phyloP scores from a whole-genome alignment of 2,113 vertebrate species.

The Epinephelus moara region DNA sequence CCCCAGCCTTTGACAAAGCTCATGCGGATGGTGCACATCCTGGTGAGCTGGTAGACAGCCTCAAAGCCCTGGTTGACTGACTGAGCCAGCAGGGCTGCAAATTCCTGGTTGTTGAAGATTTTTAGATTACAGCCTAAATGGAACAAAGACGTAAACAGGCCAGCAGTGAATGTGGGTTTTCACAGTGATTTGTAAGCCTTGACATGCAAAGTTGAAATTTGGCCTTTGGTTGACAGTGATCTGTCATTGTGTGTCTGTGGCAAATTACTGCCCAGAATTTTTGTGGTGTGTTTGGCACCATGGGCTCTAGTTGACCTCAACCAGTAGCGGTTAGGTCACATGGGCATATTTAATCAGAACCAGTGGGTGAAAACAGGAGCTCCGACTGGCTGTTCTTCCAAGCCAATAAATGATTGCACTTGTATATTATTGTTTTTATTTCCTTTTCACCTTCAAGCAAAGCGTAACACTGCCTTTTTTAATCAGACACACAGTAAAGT shows the following conservation, averaged over 20 bases:
- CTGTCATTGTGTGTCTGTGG: not conserved
- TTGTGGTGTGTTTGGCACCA: not conserved
- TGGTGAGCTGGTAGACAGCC: slow-evolving; percentile 97
- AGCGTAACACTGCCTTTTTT: not conserved
- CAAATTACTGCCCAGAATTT: not conserved
- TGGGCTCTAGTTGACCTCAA: not conserved
- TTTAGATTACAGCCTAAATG: slow-evolving; percentile 95
- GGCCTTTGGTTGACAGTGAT: not conserved
- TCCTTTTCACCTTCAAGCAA: not conserved
- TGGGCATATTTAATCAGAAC: not conserved
- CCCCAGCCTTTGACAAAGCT: slow-evolving; percentile 99
- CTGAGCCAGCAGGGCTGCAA: slow-evolving; percentile 96
- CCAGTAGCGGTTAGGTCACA: not conserved
- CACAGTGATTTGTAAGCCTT: not conserved
- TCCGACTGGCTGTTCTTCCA: not conserved
- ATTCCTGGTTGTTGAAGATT: slow-evolving; percentile 99
- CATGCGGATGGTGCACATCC: slow-evolving; percentile 99
- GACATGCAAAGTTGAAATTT: not conserved
- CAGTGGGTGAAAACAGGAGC: not conserved
- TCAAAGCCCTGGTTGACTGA: slow-evolving; percentile 99
- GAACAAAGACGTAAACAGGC: not conserved
- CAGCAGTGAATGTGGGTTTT: not conserved
- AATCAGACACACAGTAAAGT: no score
- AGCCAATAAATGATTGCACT: not conserved
- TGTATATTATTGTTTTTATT: not conserved